phyloP scores from a whole-genome alignment of 2,113 vertebrate genomes.

The Alligator mississippiensis region DNA sequence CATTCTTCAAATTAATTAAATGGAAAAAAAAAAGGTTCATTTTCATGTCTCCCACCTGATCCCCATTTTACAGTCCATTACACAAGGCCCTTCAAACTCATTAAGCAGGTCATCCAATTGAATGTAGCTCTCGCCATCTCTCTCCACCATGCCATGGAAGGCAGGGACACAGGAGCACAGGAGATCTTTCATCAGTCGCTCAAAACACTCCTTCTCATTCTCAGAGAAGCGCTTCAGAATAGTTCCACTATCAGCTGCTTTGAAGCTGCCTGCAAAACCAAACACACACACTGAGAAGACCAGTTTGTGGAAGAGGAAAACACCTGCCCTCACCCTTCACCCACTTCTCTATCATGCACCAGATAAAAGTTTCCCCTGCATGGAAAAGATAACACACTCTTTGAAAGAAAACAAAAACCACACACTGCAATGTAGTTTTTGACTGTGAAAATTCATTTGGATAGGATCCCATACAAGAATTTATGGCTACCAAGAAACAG shows the following conservation, averaged over 20 bases:
- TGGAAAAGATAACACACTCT: neutral
- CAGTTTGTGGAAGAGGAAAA: neutral
- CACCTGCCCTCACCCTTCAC: neutral
- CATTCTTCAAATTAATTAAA: neutral
- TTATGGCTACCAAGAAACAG: constrained; percentile 27
- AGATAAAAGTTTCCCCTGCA: neutral
- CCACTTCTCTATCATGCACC: neutral
- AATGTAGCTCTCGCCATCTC: constrained; percentile 92
- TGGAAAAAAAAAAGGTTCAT: neutral
- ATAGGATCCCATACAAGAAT: constrained; percentile 24
- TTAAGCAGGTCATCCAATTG: constrained; percentile 92
- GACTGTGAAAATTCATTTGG: neutral
- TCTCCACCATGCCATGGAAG: constrained; percentile 91
- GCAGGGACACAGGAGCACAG: constrained; percentile 87
- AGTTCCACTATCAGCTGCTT: constrained; percentile 91
- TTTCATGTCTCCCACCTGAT: constrained; percentile 82
- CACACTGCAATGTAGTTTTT: neutral
- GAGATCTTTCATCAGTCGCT: constrained; percentile 83
- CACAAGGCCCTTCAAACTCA: constrained; percentile 91
- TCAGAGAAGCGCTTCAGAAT: constrained; percentile 95
- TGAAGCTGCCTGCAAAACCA: constrained; percentile 89
- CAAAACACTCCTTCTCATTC: constrained; percentile 92
- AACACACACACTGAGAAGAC: neutral
- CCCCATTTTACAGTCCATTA: constrained; percentile 99
- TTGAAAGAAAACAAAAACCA: neutral